Evolutionary conservation across 2,797 vertebrate genomes (phyloP).

Genomic region (Anguilla anguilla): DNA sequence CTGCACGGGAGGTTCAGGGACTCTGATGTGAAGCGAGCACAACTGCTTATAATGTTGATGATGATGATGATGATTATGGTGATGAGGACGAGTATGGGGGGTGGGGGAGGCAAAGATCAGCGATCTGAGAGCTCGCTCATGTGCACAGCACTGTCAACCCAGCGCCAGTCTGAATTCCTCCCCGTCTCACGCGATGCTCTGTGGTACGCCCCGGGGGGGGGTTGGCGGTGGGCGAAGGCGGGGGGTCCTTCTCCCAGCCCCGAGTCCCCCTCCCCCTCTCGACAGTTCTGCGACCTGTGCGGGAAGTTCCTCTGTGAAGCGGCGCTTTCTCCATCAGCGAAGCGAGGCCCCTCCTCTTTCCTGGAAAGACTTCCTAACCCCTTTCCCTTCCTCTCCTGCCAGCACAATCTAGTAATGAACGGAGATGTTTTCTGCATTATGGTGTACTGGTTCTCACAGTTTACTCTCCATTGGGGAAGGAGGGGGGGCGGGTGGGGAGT

Average conservation of each 20-base stretch:
- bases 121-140: not conserved
- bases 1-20: not conserved
- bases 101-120: not conserved
- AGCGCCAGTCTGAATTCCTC: not conserved
- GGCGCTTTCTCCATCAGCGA: not conserved
- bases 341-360: not conserved
- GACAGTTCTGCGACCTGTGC: not conserved
- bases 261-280: conserved; percentile 26
- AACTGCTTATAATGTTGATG: not conserved
- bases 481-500: not conserved
- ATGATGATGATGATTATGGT: not conserved
- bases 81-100: not conserved
- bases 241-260: not conserved
- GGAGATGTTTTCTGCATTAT: conserved; percentile 68
- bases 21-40: not conserved
- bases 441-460: conserved; percentile 74
- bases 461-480: conserved; percentile 53
- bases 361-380: conserved; percentile 37
- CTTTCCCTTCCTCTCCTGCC: conserved; percentile 47
- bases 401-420: conserved; percentile 75
- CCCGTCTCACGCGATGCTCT: not conserved
- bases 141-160: not conserved
- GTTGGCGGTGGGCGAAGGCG: not conserved
- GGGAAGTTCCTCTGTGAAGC: not conserved
- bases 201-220: not conserved